A percentile compares a stretch with the other conserved stretches of the same genome.
phyloP scores from a whole-genome alignment of 2,797 vertebrate species.

The Cheirogaleus major region DNA sequence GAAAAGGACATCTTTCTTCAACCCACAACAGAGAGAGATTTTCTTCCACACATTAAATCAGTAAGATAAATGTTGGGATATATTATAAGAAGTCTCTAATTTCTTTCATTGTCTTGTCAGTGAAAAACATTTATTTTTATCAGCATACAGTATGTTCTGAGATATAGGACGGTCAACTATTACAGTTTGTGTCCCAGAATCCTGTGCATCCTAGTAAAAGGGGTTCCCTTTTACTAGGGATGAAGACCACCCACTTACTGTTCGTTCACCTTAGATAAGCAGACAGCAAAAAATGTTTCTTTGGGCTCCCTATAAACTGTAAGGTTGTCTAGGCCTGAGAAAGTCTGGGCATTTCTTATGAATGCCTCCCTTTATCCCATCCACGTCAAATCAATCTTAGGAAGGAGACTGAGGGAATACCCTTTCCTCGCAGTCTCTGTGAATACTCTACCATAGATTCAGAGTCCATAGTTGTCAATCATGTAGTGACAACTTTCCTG shows the following conservation, averaged over 20 bases:
- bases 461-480: background rate
- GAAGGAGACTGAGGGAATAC: background rate
- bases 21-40: background rate
- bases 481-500: background rate
- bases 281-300: background rate
- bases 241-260: background rate
- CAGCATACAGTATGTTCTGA: background rate
- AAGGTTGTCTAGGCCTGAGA: background rate
- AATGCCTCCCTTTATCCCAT: background rate
- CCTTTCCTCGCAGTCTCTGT: background rate
- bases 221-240: background rate
- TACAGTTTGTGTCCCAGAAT: background rate
- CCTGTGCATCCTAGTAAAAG: background rate
- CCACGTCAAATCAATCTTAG: background rate
- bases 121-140: background rate
- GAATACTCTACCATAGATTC: background rate
- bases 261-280: background rate
- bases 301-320: background rate
- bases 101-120: background rate
- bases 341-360: background rate
- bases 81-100: background rate
- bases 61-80: background rate
- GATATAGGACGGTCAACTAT: background rate
- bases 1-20: constrained; percentile 4
- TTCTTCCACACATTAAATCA: constrained; percentile 21